Conservation (phyloP, 2,888 invertebrate species). For the Encarsia formosa region DNA sequence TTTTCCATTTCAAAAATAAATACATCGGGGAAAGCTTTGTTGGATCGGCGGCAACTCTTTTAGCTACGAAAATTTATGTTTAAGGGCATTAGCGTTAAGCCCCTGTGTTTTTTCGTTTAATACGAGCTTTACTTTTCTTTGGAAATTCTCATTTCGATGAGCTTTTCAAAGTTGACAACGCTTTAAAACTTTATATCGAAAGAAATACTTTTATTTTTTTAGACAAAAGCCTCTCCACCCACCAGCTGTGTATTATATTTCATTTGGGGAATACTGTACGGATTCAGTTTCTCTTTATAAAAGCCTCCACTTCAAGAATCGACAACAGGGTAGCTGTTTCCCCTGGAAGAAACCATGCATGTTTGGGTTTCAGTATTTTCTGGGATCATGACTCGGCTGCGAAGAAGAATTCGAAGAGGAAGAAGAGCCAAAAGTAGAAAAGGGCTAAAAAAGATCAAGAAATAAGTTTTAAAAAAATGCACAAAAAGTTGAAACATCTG, state of each 20-base stretch:
- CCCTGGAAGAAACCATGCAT: slow-evolving; percentile 8
- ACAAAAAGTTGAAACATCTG: slow-evolving; percentile 14
- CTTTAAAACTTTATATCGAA: no score
- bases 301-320: slow-evolving; percentile 12
- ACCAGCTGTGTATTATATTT: slow-evolving; percentile 1
- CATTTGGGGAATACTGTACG: not conserved
- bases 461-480: slow-evolving; percentile 6
- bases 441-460: not conserved
- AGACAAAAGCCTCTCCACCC: no score
- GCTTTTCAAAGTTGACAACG: no score
- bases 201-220: no score
- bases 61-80: no score
- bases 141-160: no score
- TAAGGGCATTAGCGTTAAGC: no score
- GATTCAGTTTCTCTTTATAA: not conserved
- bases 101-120: no score
- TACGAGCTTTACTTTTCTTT: no score
- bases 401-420: not conserved
- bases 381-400: slow-evolving; percentile 13
- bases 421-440: not conserved
- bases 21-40: no score
- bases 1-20: no score
- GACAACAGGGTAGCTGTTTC: slow-evolving; percentile 7
- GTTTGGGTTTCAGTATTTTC: slow-evolving; percentile 10
- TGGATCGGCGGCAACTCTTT: no score